These are phyloP conservation scores for Dendrocincla tyrannina DNA, from an alignment of 2,797 vertebrate genomes.

Conservation along the genomic window DNA sequence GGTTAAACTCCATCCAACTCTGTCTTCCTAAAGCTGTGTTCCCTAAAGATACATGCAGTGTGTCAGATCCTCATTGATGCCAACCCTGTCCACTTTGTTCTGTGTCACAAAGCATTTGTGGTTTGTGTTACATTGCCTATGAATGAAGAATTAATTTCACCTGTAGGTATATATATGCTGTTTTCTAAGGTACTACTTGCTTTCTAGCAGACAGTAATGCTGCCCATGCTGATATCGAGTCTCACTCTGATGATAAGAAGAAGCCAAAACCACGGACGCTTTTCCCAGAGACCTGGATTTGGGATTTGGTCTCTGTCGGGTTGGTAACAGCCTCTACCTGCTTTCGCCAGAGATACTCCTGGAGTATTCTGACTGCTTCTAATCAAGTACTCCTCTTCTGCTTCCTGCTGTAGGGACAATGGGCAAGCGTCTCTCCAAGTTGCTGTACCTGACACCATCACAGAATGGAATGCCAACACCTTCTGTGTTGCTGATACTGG, in stretches of 20 bases:
- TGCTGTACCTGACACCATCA: conserved; percentile 63
- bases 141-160: neutral
- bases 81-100: neutral
- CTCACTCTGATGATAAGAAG: neutral
- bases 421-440: conserved; percentile 15
- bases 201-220: neutral
- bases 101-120: neutral
- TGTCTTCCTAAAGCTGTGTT: neutral
- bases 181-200: neutral
- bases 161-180: neutral
- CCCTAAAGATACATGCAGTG: neutral
- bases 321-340: conserved; percentile 3
- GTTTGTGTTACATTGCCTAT: neutral
- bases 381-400: neutral
- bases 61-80: neutral
- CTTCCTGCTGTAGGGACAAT: neutral
- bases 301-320: conserved; percentile 37
- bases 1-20: neutral
- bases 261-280: neutral
- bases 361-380: neutral
- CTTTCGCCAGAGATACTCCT: neutral
- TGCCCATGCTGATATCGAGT: accelerated
- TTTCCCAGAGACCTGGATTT: conserved; percentile 68
- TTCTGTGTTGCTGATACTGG: conserved; percentile 69
- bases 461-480: conserved; percentile 58